These are phyloP conservation scores for Chionoecetes opilio DNA, from an alignment of 1,140 invertebrate species.

Conservation along the genomic window DNA sequence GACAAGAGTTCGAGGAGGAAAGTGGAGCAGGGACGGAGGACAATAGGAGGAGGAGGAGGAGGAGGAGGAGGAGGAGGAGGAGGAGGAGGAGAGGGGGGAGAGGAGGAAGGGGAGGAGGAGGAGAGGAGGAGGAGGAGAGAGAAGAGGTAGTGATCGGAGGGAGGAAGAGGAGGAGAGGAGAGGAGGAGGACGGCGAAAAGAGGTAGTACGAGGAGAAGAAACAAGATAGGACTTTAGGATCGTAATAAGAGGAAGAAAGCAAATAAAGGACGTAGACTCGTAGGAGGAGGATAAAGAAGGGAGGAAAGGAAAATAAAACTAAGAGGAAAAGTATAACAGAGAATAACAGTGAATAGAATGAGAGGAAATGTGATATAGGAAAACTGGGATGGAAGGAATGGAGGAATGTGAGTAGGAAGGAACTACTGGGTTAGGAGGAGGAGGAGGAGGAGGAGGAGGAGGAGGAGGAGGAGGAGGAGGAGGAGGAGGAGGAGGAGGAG, in stretches of 20 bases:
- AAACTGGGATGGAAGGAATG: too few species aligned
- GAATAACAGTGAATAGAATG: too few species aligned
- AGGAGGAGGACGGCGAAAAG: too few species aligned
- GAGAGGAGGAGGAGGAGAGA: not conserved
- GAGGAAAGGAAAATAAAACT: not conserved
- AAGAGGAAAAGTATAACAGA: not conserved
- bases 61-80: not conserved
- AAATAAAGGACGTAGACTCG: not conserved
- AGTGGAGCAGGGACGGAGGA: not conserved
- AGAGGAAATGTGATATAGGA: not conserved
- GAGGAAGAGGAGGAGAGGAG: not conserved
- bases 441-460: not conserved
- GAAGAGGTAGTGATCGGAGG: not conserved
- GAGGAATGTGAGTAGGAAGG: not conserved
- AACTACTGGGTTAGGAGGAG: too few species aligned
- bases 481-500: not conserved
- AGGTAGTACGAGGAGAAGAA: too few species aligned
- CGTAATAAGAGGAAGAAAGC: too few species aligned
- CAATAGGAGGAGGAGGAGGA: not conserved
- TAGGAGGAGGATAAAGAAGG: not conserved
- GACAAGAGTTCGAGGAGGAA: not conserved
- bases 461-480: not conserved
- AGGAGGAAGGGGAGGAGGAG: not conserved
- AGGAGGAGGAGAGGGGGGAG: not conserved
- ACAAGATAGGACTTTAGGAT: too few species aligned